phyloP scores from a whole-genome alignment of 2,888 invertebrate genomes.

The Panzeria rudis region DNA sequence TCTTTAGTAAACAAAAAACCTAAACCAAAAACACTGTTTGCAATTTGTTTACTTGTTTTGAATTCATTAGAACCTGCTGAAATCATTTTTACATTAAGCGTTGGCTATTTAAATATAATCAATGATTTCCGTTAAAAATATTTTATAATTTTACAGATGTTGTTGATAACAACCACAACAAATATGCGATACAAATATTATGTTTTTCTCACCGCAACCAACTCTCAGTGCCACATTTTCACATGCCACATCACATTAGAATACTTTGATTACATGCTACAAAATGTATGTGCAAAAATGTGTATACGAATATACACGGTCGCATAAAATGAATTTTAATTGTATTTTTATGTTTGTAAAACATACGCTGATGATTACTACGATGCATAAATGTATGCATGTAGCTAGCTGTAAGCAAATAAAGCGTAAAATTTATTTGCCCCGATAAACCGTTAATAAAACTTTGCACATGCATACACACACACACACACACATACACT shows the following conservation, averaged over 20 bases:
- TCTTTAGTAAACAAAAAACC: not conserved
- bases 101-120: conserved; percentile 25
- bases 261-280: conserved; percentile 2
- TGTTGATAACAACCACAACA: conserved; percentile 40
- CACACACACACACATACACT: not conserved
- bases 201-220: conserved; percentile 36
- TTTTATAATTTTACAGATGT: conserved; percentile 33
- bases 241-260: conserved; percentile 39
- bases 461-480: not conserved
- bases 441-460: conserved; percentile 58
- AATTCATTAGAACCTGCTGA: not conserved
- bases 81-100: conserved; percentile 13
- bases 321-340: conserved; percentile 53
- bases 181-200: conserved; percentile 23
- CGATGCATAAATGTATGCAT: conserved; percentile 39
- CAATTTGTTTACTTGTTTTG: not conserved
- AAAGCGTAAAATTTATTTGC: conserved; percentile 58
- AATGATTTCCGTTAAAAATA: conserved; percentile 33
- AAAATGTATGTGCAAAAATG: not conserved
- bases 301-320: not conserved
- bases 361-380: conserved; percentile 38
- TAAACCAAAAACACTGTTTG: not conserved
- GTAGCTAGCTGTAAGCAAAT: conserved; percentile 53
- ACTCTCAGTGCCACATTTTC: conserved; percentile 18
- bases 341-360: conserved; percentile 60